Evolutionary conservation across 2,113 vertebrate species (phyloP).

Genomic region (Mormyrus lacerda): DNA sequence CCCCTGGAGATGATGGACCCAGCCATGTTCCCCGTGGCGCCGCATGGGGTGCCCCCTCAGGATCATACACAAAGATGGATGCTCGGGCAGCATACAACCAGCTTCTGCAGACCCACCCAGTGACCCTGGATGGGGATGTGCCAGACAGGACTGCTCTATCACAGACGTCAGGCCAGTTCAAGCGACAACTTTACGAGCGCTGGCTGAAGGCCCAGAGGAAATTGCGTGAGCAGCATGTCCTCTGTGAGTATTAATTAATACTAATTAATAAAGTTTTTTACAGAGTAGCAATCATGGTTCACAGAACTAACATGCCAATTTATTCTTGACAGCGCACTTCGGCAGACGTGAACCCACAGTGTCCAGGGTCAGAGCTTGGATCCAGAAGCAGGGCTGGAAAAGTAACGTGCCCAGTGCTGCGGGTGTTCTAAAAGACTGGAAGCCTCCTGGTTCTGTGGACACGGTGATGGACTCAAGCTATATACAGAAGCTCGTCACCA

Average conservation of each 20-base stretch:
- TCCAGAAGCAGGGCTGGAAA: background rate
- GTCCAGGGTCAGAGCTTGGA: background rate
- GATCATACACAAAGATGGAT: background rate
- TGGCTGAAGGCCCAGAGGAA: constrained; percentile 5
- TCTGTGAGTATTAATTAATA: background rate
- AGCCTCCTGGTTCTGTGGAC: background rate
- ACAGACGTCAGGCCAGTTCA: background rate
- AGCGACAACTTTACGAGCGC: background rate
- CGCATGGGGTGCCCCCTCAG: background rate
- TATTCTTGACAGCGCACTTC: constrained; percentile 9
- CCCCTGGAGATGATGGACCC: background rate
- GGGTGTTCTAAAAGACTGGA: background rate
- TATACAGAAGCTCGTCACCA: background rate
- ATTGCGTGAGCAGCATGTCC: background rate
- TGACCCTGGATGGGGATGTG: background rate
- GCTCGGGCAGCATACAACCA: background rate
- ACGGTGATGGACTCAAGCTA: background rate
- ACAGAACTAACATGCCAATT: background rate
- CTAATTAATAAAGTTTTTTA: background rate
- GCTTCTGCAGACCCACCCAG: background rate
- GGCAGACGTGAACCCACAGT: background rate
- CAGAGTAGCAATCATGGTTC: background rate
- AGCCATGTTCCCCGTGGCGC: background rate
- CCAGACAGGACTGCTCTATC: background rate
- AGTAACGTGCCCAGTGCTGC: background rate